Evolutionary conservation across 35 echinoderm and acorn worm species (phyloP), one percentile per base, ranked within the genome.

Genomic region (Ptychodera flava): DNA sequence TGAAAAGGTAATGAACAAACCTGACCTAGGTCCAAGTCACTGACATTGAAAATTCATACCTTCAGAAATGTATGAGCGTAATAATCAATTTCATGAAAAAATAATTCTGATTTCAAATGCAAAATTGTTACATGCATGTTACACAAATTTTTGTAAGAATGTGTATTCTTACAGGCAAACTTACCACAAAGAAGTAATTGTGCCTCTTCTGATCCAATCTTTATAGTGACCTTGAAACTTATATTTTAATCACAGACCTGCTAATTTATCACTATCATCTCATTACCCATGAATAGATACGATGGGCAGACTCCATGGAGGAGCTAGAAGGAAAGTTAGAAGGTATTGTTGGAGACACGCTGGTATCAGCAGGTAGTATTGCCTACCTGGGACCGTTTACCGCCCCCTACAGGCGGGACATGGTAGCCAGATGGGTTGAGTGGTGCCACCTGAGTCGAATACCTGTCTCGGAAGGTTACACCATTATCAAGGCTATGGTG

Each of bases 1-100:
- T 88, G 96, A 99, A 86, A 94, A 93, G 93, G 96, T 99, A 90
- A 79, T n/a, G n/a, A n/a, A n/a, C n/a, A n/a, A n/a, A n/a, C n/a
- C n/a, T n/a, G n/a, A n/a, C n/a, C n/a, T n/a, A n/a, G n/a, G n/a
- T n/a, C n/a, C n/a, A n/a, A n/a, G n/a, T n/a, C n/a, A n/a, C n/a
- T n/a, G n/a, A n/a, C n/a, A n/a, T n/a, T n/a, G n/a, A n/a, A n/a
- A n/a, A n/a, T n/a, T n/a, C n/a, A n/a, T n/a, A n/a, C n/a, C n/a
- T n/a, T n/a, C n/a, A n/a, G 15, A n/a, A 15, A 15, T 77, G 15
- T 77, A 16, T n/a, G 34, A n/a, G 16, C 36, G 30, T 35, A 33
- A 80, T 27, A 2, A 80, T 1, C 33, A 29, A 1, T 15, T 81
- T 81, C 14, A 81, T 81, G 31, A 15, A 14, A 15, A 32, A 32